phyloP scores from a whole-genome alignment of 2,888 invertebrate species.

The Oligia strigilis region DNA sequence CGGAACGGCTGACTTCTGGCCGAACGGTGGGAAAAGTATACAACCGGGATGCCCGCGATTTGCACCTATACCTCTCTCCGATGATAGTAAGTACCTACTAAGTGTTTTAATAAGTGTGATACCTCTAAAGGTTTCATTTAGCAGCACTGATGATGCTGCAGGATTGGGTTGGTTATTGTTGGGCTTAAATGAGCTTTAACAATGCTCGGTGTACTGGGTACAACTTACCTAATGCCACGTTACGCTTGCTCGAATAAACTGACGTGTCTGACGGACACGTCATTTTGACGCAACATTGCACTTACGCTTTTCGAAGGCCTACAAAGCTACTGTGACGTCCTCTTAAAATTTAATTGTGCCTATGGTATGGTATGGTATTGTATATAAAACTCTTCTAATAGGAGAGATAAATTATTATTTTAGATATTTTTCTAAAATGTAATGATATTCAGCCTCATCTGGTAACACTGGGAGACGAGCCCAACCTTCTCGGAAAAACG shows the following conservation, averaged over 20 bases:
- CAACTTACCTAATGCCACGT: background rate
- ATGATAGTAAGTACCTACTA: slow-evolving; percentile 82
- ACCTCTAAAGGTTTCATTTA: background rate
- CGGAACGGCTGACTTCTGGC: slow-evolving; percentile 92
- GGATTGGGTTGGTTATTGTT: background rate
- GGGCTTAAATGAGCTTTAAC: background rate
- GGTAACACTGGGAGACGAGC: slow-evolving; percentile 52
- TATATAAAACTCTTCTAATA: background rate
- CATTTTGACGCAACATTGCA: background rate
- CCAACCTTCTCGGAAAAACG: slow-evolving; percentile 39
- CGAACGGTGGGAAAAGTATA: slow-evolving; percentile 90
- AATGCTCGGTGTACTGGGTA: background rate
- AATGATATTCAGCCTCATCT: slow-evolving; percentile 48
- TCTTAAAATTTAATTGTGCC: background rate
- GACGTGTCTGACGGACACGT: background rate
- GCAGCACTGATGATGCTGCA: background rate
- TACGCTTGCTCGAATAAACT: background rate
- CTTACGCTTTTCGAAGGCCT: slow-evolving; percentile 18
- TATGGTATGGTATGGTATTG: background rate
- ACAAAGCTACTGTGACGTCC: slow-evolving; percentile 1
- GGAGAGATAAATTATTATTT: background rate
- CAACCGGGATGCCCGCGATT: slow-evolving; percentile 91
- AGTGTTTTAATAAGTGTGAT: slow-evolving; percentile 6
- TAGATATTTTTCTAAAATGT: slow-evolving; percentile 39
- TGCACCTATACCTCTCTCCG: slow-evolving; percentile 87